A percentile compares a stretch with the other conserved stretches of the same genome.
phyloP scores from a whole-genome alignment of 1,140 invertebrate species.

The Stegodyphus mimosarum region DNA sequence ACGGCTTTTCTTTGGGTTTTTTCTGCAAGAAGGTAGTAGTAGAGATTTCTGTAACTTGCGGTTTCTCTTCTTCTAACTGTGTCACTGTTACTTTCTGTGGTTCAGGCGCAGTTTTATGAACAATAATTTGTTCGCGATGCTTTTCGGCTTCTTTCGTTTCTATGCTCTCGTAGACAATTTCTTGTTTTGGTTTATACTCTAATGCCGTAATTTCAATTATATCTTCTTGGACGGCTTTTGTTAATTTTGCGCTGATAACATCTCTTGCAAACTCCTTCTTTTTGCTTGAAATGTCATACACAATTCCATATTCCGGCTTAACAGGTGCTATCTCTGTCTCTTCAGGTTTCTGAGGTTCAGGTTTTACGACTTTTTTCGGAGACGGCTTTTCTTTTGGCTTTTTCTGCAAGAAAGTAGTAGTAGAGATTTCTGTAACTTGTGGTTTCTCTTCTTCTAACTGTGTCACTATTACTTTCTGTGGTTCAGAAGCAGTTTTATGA shows the following conservation, averaged over 20 bases:
- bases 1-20: neutral
- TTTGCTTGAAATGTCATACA: neutral
- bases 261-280: neutral
- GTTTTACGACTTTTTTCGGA: neutral
- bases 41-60: neutral
- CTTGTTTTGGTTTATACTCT: constrained; percentile 22
- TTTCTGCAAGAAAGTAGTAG: neutral
- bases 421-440: neutral
- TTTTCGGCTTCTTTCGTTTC: constrained; percentile 9
- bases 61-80: neutral
- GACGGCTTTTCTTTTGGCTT: neutral
- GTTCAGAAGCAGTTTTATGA: neutral
- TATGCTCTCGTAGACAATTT: constrained; percentile 22
- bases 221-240: neutral
- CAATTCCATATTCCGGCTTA: neutral
- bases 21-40: neutral
- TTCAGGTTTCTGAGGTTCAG: constrained; percentile 36
- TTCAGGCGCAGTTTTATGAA: neutral
- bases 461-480: neutral
- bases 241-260: neutral
- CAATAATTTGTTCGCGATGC: constrained; percentile 17
- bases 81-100: neutral
- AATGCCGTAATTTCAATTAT: constrained; percentile 50
- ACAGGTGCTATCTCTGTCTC: constrained; percentile 2
- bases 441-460: neutral